A percentile compares a stretch with the other conserved stretches of the same genome.
Conservation (phyloP, 1,140 invertebrate genomes). For the Caerostris extrusa region DNA sequence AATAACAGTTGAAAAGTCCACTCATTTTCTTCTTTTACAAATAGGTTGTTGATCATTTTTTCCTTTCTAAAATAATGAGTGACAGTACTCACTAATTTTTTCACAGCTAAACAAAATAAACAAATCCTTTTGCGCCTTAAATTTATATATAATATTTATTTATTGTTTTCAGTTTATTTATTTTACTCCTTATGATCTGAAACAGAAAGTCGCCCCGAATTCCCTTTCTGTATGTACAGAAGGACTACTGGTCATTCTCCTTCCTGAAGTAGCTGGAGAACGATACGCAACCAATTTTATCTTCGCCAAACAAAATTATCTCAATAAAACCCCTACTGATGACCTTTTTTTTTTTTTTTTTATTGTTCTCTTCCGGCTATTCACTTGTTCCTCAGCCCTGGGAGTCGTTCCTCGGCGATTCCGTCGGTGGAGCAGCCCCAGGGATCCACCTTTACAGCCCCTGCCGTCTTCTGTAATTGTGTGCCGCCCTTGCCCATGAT, state of each 20-base stretch:
- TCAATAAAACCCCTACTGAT: slow-evolving; percentile 61
- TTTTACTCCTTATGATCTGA: no score
- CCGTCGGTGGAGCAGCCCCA: slow-evolving; percentile 30
- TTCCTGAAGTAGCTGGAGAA: background rate
- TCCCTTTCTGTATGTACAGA: background rate
- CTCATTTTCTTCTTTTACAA: no score
- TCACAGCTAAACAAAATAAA: no score
- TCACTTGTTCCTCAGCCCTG: slow-evolving; percentile 46
- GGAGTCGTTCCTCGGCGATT: slow-evolving; percentile 65
- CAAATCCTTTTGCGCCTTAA: no score
- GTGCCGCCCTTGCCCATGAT: slow-evolving; percentile 50
- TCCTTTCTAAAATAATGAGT: no score
- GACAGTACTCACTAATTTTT: no score
- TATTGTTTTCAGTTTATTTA: no score
- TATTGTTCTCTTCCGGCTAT: slow-evolving; percentile 43
- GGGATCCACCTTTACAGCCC: slow-evolving; percentile 59
- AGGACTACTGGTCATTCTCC: background rate
- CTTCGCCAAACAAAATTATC: slow-evolving; percentile 66
- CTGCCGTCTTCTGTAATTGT: slow-evolving; percentile 67
- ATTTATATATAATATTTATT: no score
- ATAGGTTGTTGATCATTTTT: no score
- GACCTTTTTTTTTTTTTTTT: slow-evolving; percentile 39
- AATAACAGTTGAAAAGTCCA: no score
- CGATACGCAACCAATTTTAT: slow-evolving; percentile 27
- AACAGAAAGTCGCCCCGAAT: background rate